Base-by-base conservation (phyloP, 2,888 invertebrate genomes). In the Lepetodrilus schrolli region DNA sequence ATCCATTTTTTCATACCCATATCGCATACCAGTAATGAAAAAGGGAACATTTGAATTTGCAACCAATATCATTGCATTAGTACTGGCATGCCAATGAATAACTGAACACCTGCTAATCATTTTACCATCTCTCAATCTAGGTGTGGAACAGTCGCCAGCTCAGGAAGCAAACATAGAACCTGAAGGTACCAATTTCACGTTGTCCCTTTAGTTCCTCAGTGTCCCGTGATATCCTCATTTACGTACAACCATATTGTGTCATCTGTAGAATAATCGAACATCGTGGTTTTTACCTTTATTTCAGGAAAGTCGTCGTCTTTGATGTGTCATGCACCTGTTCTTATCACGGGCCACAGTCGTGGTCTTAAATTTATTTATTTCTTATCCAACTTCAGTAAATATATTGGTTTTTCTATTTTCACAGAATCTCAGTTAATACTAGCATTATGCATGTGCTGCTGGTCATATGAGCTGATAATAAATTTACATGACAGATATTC, bases 381-480 rank as follows among this genome's bases (percentile, higher is more conserved):
- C n/a, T n/a, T n/a, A n/a, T n/a, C n/a, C n/a, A n/a, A n/a, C n/a
- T n/a, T n/a, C n/a, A n/a, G n/a, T n/a, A n/a, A n/a, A n/a, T n/a
- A n/a, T n/a, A n/a, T n/a, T n/a, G n/a, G n/a, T n/a, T n/a, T n/a
- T n/a, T n/a, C n/a, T n/a, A n/a, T n/a, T 48, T n/a, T 48, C 48
- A 48, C 48, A 5, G 48, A 48, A 48, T n/a, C n/a, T n/a, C n/a
- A n/a, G n/a, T n/a, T n/a, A n/a, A n/a, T n/a, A 10, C 43, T 58
- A 58, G 26, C 17, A 17, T 58, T 58, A 23, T 58, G 58, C 58
- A 58, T 58, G 58, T 17, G 17, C 26, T 58, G 30, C 58, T 58
- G 58, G 58, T 58, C 58, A 58, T 58, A 58, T 58, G 58, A 30
- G n/a, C n/a, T n/a, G n/a, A n/a, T n/a, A n/a, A n/a, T n/a, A n/a